phyloP scores from a whole-genome alignment of 2,797 vertebrate genomes.

The Menidia menidia region DNA sequence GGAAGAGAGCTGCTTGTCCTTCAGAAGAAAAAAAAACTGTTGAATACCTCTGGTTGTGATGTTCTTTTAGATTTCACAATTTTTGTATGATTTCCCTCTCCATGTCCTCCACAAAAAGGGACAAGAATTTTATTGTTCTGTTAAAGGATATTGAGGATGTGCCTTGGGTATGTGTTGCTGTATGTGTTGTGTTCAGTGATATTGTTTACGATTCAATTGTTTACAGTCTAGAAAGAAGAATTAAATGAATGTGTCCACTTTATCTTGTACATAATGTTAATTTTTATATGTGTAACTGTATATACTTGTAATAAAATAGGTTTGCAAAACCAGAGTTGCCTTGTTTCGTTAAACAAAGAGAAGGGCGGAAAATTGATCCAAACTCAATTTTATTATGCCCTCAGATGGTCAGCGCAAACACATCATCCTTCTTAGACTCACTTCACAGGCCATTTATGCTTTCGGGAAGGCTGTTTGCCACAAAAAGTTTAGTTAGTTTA shows the following conservation, averaged over 20 bases:
- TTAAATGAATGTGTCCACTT: slow-evolving; percentile 60
- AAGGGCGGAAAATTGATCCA: neutral
- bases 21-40: slow-evolving; percentile 17
- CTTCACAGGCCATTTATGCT: neutral
- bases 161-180: slow-evolving; percentile 77
- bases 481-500: neutral
- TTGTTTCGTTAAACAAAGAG: slow-evolving; percentile 22
- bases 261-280: slow-evolving; percentile 72
- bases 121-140: slow-evolving; percentile 63
- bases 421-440: slow-evolving; percentile 3
- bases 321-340: slow-evolving; percentile 42
- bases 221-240: slow-evolving; percentile 69
- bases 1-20: slow-evolving; percentile 26
- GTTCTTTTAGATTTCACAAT: slow-evolving; percentile 41
- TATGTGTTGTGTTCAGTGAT: slow-evolving; percentile 68
- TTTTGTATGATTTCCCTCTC: slow-evolving; percentile 36
- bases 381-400: slow-evolving; percentile 28
- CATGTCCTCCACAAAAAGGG: slow-evolving; percentile 52
- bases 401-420: slow-evolving; percentile 8
- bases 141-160: slow-evolving; percentile 76
- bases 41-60: slow-evolving; percentile 64
- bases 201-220: slow-evolving; percentile 80
- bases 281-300: slow-evolving; percentile 79
- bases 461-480: neutral
- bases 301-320: slow-evolving; percentile 77